Base-by-base conservation (phyloP, 2,113 vertebrate genomes). In the Plecturocebus donacophilus region DNA sequence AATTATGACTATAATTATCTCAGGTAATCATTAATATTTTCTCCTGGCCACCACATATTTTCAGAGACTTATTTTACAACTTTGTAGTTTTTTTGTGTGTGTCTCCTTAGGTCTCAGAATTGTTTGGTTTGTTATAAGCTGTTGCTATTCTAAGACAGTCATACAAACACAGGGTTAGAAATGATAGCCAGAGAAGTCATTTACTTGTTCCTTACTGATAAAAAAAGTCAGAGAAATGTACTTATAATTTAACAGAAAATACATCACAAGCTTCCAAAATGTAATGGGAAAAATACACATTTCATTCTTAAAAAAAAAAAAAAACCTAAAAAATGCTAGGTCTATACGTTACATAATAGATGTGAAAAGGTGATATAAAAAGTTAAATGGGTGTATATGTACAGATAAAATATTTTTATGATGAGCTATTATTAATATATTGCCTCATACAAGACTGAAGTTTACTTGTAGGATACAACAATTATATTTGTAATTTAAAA, bases 161-260 rank as follows among this genome's bases (percentile, higher is more conserved):
- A 97, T 93, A 97, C 79, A 97, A 96, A 91, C n/a, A 81, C 52
- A 95, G 66, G 56, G 73, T 82, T 86, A 92, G 79, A 94, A 92
- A 81, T 79, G 88, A 97, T 35, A 90, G 56, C n/a, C 95, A 84
- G 71, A 95, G 66, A 70, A 94, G 58, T 56, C 79, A 83, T 86
- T 93, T 93, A 83, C 35, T 90, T 81, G 64, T 71, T 94, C 38
- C 21, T 96, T 84, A 77, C 35, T 56, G 56, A 96, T 70, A 38
- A 91, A 71, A 86, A 79, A 73, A 82, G 75, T 35, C 47, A 95
- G 38, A 86, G 83, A 96, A 77, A 38, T 88, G 32, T 56, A 92
- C 21, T 86, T 90, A 64, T n/a, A 94, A 35, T 82, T 92, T 92
- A n/a, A 88, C 89, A 92, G 71, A 86, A 84, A 81, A 88, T 17